Base-by-base conservation (phyloP, 1,140 invertebrate species). In the Zaprionus ghesquierei region DNA sequence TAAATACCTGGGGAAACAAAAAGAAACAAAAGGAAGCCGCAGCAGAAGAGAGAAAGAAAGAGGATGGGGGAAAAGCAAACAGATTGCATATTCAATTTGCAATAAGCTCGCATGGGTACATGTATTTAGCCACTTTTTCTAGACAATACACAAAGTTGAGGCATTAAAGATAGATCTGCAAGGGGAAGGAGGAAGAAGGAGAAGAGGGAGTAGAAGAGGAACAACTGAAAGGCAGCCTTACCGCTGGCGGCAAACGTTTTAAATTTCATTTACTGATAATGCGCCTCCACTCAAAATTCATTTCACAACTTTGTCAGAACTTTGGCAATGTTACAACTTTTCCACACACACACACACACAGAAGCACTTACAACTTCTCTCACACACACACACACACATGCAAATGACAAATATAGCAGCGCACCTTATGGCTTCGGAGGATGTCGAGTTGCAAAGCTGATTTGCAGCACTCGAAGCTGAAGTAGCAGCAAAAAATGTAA, bases 241-340 rank as follows among this genome's bases (percentile, higher is more conserved):
- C 22, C 6, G 8, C 15, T 27, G 27, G 61, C 55, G 69, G 66
- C 49, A 65, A 86, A 69, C 63, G 75, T 72, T 85, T 85, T 76
- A 75, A 87, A 86, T 86, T 86, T 87, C 71, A 86, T 87, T 86
- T 81, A 70, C 78, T 81, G 82, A 86, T 86, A 81, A 86, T 87
- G 64, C 65, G 46, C 27, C 49, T 77, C 53, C 64, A 58, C 68
- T 75, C 61, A 77, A 65, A 73, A 81, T 81, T 81, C 71, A 80
- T 81, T 86, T 79, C 63, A 72, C 78, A 85, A 86, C 75, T 86
- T 81, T 69, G 60, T 72, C 58, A 65, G 51, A 53, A 81, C 69
- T 64, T 77, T 69, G 63, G 15, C 41, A 69, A 54, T 51, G 63
- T 59, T 59, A 69, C 56, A 69, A 62, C 70, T 68, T 54, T 49